Evolutionary conservation across 2,113 vertebrate genomes (phyloP), one percentile per base, ranked within the genome.

Genomic region (Ictidomys tridecemlineatus): DNA sequence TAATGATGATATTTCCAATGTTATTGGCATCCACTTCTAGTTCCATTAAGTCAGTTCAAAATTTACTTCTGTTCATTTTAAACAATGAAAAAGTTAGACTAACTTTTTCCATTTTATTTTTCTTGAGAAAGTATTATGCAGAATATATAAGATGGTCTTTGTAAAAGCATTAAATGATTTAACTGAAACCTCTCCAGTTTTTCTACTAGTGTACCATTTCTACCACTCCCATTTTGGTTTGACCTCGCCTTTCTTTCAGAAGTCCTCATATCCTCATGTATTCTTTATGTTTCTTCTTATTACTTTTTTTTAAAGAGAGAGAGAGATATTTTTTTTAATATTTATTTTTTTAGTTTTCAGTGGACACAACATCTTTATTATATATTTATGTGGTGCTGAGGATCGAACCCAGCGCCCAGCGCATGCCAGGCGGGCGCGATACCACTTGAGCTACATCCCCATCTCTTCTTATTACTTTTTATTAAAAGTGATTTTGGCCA

Each of bases 201-300:
- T 24, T 5, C 0, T 2, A 22, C 2, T 12, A 12, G 9, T 26
- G 51, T 9, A 11, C 5, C 4, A 18, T 0, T 51, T 32, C 24
- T 63, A 12, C 8, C 8, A 34, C 0, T 9, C 1, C 18, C 16
- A 69, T 3, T 58, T 39, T 53, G 2, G 0, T 37, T 67, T 70
- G 4, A 58, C 10, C 3, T 63, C 30, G 56, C 22, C 48, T 42
- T 93, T 8, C 1, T 58, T 58, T 32, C 8, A 13, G 3, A 51
- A 39, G 9, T 51, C 4, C 14, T 26, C 12, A 65, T 39, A 42
- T 17, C 8, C 2, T 56, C 8, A 83, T 32, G 8, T 37, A 61
- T 9, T 74, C 4, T 61, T 28, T 4, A 34, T 82, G 11, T 53
- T 85, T 91, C 7, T 3, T 65, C 3, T 48, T 4, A 78, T 6